Evolutionary conservation across 2,113 vertebrate species (phyloP), one percentile per base, ranked within the genome.

Genomic region (Psammodynastes pulverulentus): DNA sequence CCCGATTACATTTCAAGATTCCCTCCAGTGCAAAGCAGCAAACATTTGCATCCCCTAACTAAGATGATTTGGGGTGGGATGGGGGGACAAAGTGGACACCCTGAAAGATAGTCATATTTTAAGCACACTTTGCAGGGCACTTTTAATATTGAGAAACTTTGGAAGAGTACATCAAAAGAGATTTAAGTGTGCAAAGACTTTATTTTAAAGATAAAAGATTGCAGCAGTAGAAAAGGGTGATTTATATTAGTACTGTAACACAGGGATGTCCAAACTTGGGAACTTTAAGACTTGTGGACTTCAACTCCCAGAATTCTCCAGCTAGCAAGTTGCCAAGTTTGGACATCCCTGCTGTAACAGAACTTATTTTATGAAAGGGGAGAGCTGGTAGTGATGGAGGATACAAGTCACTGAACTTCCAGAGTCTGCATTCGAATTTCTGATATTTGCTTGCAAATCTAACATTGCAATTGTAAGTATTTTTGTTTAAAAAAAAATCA

Each of bases 11-110:
- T 4, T 48, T 67, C n/a, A 0, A 0, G 46, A 39, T 46, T 26
- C 0, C 0, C 3, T 9, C 9, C 3, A 24, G 0, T 46, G 9
- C 0, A 43, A 1, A 7, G 0, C 0, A 24, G 23, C 5, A 8
- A n/a, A 24, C n/a, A 34, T 46, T 9, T 9, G 9, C 29, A 49
- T 24, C 51, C 87, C 39, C 26, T 7, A 54, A n/a, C n/a, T n/a
- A n/a, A n/a, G n/a, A n/a, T n/a, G n/a, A n/a, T n/a, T n/a, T n/a
- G n/a, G n/a, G n/a, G n/a, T n/a, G n/a, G n/a, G n/a, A n/a, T n/a
- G n/a, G n/a, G n/a, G n/a, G n/a, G n/a, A n/a, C 23, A 0, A 1
- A 56, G 34, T 21, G 17, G 23, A 93, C 93, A 2, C 58, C 0
- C 43, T 15, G 39, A 51, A 52, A 13, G 49, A 19, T 0, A 0